Conservation (phyloP, 35 echinoderm and acorn worm species). For the Strongylocentrotus purpuratus region DNA sequence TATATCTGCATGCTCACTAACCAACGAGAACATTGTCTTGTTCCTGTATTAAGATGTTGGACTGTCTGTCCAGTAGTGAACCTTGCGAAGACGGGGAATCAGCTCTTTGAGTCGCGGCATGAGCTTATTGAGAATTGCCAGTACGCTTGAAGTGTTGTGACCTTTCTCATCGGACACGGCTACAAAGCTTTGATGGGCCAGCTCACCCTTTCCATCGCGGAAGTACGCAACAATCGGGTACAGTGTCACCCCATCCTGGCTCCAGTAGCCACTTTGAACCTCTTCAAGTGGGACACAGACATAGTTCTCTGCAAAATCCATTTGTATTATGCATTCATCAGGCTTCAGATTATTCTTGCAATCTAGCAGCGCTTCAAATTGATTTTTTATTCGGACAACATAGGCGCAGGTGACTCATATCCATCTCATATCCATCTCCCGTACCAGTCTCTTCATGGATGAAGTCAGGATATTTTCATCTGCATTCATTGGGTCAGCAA, state of each 20-base stretch:
- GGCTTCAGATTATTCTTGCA: constrained; percentile 18
- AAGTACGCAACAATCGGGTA: constrained; percentile 51
- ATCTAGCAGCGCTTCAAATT: constrained; percentile 36
- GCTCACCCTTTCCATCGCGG: background rate
- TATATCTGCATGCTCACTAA: constrained; percentile 30
- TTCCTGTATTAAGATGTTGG: constrained; percentile 60
- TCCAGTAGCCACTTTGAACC: constrained; percentile 65
- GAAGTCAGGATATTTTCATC: too few species aligned
- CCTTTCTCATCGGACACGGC: constrained; percentile 48
- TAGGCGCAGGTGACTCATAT: background rate
- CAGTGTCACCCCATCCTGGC: constrained; percentile 31
- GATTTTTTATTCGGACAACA: constrained; percentile 13
- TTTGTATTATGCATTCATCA: constrained; percentile 54
- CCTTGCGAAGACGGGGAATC: constrained; percentile 15
- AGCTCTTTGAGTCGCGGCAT: constrained; percentile 19
- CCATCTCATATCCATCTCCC: background rate
- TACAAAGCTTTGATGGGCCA: constrained; percentile 44
- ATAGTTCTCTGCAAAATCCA: constrained; percentile 82
- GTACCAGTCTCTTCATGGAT: too few species aligned
- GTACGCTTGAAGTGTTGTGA: constrained; percentile 41
- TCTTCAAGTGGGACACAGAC: constrained; percentile 60
- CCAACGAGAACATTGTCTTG: constrained; percentile 44
- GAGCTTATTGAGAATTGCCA: constrained; percentile 48
- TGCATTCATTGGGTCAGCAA: too few species aligned
- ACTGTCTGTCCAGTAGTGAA: constrained; percentile 78